These are phyloP conservation scores for Erebia aethiops DNA, from an alignment of 2,888 invertebrate genomes.

Conservation along the genomic window DNA sequence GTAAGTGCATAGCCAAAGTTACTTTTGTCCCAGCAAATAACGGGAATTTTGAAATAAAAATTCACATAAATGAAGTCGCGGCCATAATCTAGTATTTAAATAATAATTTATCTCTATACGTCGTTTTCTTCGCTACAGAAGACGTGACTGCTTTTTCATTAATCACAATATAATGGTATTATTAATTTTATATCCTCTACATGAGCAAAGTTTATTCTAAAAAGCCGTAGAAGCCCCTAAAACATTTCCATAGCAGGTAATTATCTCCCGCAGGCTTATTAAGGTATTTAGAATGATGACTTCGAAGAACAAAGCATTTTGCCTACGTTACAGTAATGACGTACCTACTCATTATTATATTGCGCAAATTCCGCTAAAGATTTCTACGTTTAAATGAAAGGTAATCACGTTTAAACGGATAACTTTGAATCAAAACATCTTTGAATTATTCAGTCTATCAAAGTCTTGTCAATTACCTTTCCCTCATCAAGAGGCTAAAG, in stretches of 20 bases:
- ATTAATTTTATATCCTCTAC: neutral
- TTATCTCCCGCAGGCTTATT: slow-evolving; percentile 12
- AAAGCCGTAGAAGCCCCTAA: neutral
- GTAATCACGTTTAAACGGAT: neutral
- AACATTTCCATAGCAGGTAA: neutral
- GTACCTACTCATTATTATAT: slow-evolving; percentile 1
- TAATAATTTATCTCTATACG: no score
- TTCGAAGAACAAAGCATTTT: slow-evolving; percentile 12
- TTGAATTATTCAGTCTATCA: neutral
- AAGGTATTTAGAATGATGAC: slow-evolving; percentile 10
- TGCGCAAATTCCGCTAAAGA: neutral
- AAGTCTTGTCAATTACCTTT: neutral
- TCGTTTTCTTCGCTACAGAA: no score
- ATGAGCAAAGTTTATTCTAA: neutral
- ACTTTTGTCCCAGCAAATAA: no score
- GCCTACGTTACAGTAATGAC: slow-evolving; percentile 13
- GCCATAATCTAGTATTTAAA: no score
- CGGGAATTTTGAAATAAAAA: no score
- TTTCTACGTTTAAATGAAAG: slow-evolving; percentile 1
- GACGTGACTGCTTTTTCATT: no score
- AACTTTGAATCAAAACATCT: neutral
- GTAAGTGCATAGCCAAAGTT: no score
- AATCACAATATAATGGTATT: neutral
- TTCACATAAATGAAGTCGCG: no score
- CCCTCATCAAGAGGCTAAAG: neutral